Conservation (phyloP, 92 coral and sea anemone genomes). For the Palythoa grandiflora region DNA sequence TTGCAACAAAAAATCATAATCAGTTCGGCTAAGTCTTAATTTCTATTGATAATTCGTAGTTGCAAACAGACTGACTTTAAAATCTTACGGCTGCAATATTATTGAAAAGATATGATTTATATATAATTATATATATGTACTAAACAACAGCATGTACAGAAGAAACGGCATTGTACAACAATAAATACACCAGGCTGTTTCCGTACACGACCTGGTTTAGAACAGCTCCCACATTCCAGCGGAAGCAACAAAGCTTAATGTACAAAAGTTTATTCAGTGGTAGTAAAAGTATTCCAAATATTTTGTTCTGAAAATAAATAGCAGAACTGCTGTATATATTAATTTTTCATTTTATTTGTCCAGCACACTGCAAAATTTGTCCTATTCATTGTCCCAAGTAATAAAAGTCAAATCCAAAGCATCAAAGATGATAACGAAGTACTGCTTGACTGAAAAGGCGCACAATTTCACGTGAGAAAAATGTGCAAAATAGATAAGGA, state of each 20-base stretch:
- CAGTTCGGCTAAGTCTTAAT: not conserved
- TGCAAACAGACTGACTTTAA: not conserved
- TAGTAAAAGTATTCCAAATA: constrained; percentile 57
- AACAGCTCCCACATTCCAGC: not conserved
- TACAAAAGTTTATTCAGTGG: constrained; percentile 36
- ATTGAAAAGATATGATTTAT: not conserved
- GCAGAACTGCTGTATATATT: constrained; percentile 79
- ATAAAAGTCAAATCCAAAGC: not conserved
- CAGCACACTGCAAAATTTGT: constrained; percentile 50
- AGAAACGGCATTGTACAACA: not conserved
- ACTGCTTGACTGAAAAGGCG: not conserved
- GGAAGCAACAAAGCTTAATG: not conserved
- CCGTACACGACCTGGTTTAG: not conserved
- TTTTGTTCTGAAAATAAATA: constrained; percentile 73
- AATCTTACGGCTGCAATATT: not conserved
- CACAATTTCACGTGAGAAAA: not conserved
- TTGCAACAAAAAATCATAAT: too few relatives aligned
- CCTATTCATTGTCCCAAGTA: constrained; percentile 51
- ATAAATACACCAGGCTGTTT: constrained; percentile 27
- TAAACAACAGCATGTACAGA: constrained; percentile 18
- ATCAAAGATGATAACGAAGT: not conserved
- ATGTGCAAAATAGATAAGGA: constrained; percentile 13
- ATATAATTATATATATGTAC: not conserved
- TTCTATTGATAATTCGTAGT: not conserved
- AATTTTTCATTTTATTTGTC: constrained; percentile 53